Evolutionary conservation across 2,797 vertebrate genomes (phyloP).

Genomic region (Myripristis murdjan): DNA sequence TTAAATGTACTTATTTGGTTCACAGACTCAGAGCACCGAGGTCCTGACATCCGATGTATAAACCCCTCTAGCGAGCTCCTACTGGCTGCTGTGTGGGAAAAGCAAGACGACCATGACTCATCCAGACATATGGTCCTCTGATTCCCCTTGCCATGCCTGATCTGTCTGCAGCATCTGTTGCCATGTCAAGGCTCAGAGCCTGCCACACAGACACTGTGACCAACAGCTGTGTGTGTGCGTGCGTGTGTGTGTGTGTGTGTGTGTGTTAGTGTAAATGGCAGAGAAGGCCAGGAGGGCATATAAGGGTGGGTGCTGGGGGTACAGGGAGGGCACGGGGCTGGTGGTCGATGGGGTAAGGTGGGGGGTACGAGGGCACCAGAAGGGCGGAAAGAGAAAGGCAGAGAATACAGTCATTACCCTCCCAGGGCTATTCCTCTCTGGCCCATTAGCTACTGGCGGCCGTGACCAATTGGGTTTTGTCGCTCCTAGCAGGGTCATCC

Average conservation of each 20-base stretch:
- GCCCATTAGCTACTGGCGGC: slow-evolving; percentile 98
- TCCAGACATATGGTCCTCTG: slow-evolving; percentile 93
- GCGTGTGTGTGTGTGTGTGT: slow-evolving; percentile 25
- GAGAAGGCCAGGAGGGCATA: slow-evolving; percentile 22
- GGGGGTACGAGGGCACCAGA: slow-evolving; percentile 70
- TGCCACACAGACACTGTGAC: slow-evolving; percentile 92
- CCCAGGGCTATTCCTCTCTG: slow-evolving; percentile 91
- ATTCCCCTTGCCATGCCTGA: slow-evolving; percentile 91
- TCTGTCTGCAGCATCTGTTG: slow-evolving; percentile 92
- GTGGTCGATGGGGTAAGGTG: slow-evolving; percentile 56
- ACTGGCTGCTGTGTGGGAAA: slow-evolving; percentile 46
- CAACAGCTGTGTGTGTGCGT: slow-evolving; percentile 70
- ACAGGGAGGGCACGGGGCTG: slow-evolving; percentile 62
- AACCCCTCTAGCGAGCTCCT: neutral
- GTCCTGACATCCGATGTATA: neutral
- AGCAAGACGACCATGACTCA: slow-evolving; percentile 87
- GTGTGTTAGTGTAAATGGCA: slow-evolving; percentile 57
- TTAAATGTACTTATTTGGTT: neutral
- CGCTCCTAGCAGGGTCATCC: slow-evolving; percentile 94
- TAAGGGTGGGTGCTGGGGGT: slow-evolving; percentile 43
- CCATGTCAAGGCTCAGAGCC: slow-evolving; percentile 91
- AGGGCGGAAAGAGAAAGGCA: slow-evolving; percentile 86
- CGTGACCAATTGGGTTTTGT: slow-evolving; percentile 99
- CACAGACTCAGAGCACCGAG: neutral
- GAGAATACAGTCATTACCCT: slow-evolving; percentile 99